Evolutionary conservation across 2,113 vertebrate genomes (phyloP).

Genomic region (Heliornis fulica): DNA sequence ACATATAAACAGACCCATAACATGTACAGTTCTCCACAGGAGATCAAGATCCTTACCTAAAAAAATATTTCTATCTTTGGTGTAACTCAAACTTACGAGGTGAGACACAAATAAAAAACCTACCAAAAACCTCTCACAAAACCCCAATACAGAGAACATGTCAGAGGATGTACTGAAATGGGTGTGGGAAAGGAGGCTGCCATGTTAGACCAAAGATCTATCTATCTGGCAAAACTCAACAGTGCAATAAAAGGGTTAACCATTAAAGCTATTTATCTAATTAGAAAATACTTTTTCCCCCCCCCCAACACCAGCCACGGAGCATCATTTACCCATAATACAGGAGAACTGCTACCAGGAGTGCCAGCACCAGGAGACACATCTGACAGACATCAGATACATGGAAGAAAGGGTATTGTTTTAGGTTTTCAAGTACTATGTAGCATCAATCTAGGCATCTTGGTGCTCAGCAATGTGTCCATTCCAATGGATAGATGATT

Average conservation of each 20-base stretch:
- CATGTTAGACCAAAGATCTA: not conserved
- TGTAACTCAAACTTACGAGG: not conserved
- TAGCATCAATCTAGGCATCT: not conserved
- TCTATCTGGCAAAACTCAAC: not conserved
- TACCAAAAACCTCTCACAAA: not conserved
- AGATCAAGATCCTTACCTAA: not conserved
- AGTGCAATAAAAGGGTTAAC: not conserved
- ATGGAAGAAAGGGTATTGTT: not conserved
- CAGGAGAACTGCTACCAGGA: not conserved
- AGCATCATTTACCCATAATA: not conserved
- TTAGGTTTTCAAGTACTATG: not conserved
- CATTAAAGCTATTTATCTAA: not conserved
- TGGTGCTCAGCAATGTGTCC: fast-evolving
- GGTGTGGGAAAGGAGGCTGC: not conserved
- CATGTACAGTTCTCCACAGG: not conserved
- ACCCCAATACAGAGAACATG: not conserved
- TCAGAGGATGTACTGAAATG: not conserved
- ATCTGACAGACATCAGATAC: not conserved
- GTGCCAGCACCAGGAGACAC: not conserved
- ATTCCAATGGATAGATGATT: not conserved
- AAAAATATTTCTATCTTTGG: not conserved
- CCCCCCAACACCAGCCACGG: no score
- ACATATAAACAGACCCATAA: not conserved
- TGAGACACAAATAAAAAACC: not conserved
- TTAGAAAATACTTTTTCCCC: no score